Conservation (phyloP, 2,113 vertebrate genomes). For the Gracilinanus agilis region DNA sequence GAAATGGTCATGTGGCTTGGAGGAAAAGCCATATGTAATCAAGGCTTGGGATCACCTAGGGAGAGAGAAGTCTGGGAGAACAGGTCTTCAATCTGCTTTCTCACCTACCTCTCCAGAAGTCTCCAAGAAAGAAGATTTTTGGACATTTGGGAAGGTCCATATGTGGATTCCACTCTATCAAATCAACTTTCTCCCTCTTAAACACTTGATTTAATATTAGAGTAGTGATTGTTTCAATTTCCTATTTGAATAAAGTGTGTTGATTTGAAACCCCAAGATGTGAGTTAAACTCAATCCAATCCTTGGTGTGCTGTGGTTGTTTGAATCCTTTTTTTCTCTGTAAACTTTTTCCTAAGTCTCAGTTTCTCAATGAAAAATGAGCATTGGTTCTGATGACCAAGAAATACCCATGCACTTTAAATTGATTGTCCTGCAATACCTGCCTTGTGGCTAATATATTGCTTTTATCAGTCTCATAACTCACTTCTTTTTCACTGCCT, state of each 20-base stretch:
- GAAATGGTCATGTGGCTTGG: background rate
- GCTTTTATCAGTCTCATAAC: background rate
- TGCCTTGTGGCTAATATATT: background rate
- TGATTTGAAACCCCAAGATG: background rate
- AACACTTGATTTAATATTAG: background rate
- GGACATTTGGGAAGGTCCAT: background rate
- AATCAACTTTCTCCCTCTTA: background rate
- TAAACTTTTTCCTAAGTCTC: background rate
- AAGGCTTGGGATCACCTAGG: background rate
- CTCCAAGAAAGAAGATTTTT: background rate
- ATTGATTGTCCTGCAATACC: background rate
- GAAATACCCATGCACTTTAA: background rate
- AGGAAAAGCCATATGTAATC: background rate
- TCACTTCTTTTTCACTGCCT: background rate
- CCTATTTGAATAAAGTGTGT: no score
- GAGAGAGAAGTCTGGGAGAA: background rate
- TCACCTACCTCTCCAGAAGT: background rate
- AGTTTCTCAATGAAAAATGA: background rate
- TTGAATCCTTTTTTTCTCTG: background rate
- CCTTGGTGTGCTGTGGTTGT: background rate
- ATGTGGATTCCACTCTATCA: background rate
- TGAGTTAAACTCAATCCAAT: background rate
- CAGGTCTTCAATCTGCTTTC: background rate
- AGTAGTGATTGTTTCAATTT: no score
- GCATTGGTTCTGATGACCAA: background rate